Conservation (phyloP, 1,140 invertebrate species). For the Aplysia californica region DNA sequence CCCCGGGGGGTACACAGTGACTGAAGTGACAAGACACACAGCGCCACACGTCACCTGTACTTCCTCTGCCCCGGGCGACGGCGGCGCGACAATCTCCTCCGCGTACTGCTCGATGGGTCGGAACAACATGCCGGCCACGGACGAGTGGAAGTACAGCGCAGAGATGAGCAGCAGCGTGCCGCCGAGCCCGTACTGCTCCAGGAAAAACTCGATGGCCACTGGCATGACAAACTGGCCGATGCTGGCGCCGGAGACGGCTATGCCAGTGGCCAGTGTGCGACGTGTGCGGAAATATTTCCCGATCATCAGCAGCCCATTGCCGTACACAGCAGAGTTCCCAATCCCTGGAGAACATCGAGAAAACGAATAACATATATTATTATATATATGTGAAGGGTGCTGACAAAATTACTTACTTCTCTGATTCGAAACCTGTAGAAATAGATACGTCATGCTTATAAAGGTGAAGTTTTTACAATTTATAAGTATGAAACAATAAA, state of each 20-base stretch:
- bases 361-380: too few relatives aligned
- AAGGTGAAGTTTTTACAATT: too few relatives aligned
- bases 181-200: conserved; percentile 65
- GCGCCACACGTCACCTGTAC: not conserved
- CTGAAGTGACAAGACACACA: not conserved
- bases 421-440: too few relatives aligned
- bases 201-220: conserved; percentile 47
- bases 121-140: conserved; percentile 52
- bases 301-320: conserved; percentile 59
- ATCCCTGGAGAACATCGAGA: conserved; percentile 53
- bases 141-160: conserved; percentile 36
- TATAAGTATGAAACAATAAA: too few relatives aligned
- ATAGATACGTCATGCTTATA: too few relatives aligned
- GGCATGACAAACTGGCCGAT: conserved; percentile 69
- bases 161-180: conserved; percentile 69
- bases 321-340: conserved; percentile 55
- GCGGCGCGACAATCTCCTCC: conserved; percentile 81
- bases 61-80: conserved; percentile 69
- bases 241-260: conserved; percentile 55
- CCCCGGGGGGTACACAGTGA: too few relatives aligned
- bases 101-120: conserved; percentile 70
- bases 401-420: too few relatives aligned
- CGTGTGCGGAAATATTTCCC: conserved; percentile 58
- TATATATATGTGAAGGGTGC: too few relatives aligned
- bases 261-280: conserved; percentile 55